Percentiles rank a stretch among this genome's conserved stretches.
Conservation (phyloP, 2,797 vertebrate species). For the Peromyscus nudipes region DNA sequence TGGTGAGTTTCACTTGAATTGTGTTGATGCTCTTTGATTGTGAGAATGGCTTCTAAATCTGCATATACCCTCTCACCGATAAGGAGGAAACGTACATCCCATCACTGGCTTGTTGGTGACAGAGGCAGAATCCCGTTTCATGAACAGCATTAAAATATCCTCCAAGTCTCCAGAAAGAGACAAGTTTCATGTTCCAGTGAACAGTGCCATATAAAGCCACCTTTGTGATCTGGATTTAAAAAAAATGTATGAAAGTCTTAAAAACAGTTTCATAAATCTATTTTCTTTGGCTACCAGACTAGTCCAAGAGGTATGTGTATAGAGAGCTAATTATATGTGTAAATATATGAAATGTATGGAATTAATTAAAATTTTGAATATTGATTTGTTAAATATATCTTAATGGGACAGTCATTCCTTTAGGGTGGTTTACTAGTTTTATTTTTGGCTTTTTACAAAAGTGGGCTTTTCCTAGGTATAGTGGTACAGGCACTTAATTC, state of each 20-base stretch:
- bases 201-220: slow-evolving; percentile 2
- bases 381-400: slow-evolving; percentile 37
- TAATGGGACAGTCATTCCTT: neutral
- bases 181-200: slow-evolving; percentile 55
- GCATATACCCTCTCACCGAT: slow-evolving; percentile 53
- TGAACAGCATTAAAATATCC: slow-evolving; percentile 57
- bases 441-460: slow-evolving; percentile 48
- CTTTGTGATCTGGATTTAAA: slow-evolving; percentile 34
- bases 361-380: neutral
- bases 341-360: neutral
- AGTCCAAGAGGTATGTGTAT: neutral
- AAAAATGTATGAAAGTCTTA: slow-evolving; percentile 14
- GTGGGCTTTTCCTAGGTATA: neutral
- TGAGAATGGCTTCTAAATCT: slow-evolving; percentile 70
- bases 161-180: slow-evolving; percentile 44
- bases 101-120: slow-evolving; percentile 31
- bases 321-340: neutral
- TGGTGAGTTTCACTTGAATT: slow-evolving; percentile 66
- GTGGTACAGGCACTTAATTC: neutral
- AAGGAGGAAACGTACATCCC: slow-evolving; percentile 35
- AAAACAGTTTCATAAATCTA: slow-evolving; percentile 29
- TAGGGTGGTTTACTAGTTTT: neutral
- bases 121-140: slow-evolving; percentile 70
- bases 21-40: slow-evolving; percentile 65
- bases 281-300: neutral